Conservation (phyloP, 2,113 vertebrate genomes). For the Marmota flaviventris region DNA sequence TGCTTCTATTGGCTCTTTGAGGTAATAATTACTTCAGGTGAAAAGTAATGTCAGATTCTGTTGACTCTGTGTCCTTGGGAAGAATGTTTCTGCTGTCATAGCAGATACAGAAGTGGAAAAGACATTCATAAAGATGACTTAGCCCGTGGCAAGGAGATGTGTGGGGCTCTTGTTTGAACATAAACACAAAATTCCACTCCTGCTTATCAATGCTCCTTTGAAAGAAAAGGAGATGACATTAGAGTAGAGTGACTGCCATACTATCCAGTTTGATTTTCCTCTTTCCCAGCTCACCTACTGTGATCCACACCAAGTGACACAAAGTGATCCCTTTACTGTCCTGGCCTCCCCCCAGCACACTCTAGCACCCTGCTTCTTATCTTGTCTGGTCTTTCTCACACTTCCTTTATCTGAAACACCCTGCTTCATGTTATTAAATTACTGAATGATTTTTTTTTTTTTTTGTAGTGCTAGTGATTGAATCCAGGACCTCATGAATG, state of each 20-base stretch:
- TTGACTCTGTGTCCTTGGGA: neutral
- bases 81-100: neutral
- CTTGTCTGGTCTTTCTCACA: neutral
- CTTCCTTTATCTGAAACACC: neutral
- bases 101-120: neutral
- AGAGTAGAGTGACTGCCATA: neutral
- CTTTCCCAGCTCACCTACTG: neutral
- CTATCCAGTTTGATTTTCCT: neutral
- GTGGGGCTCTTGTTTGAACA: neutral
- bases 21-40: neutral
- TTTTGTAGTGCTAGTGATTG: neutral
- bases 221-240: neutral
- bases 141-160: neutral
- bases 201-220: neutral
- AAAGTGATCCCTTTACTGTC: neutral
- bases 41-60: neutral
- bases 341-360: neutral
- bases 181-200: constrained; percentile 37
- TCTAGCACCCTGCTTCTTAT: neutral
- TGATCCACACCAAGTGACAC: neutral
- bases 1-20: neutral
- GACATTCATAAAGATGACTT: neutral
- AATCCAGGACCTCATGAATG: neutral
- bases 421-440: constrained; percentile 17
- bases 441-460: neutral